Percentiles rank a stretch among this genome's conserved stretches.
Conservation (phyloP, 1,140 invertebrate genomes). For the Proales similis region DNA sequence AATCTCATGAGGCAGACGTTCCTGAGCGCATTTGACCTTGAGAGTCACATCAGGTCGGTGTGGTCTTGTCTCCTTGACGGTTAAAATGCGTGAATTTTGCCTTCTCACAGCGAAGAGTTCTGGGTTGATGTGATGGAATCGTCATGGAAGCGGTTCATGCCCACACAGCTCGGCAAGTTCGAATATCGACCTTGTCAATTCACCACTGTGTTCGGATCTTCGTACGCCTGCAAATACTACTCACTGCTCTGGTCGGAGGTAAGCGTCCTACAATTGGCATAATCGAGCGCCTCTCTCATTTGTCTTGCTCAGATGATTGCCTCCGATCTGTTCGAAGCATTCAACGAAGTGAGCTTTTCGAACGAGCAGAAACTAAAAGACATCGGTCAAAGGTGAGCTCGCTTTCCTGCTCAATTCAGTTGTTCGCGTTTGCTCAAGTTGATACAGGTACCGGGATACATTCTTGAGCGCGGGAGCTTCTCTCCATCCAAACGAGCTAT, state of each 20-base stretch:
- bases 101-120: constrained; percentile 58
- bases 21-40: constrained; percentile 33
- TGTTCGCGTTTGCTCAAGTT: constrained; percentile 39
- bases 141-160: constrained; percentile 69
- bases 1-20: constrained; percentile 30
- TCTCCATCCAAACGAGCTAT: constrained; percentile 70
- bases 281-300: neutral
- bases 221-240: constrained; percentile 53
- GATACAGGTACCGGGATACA: constrained; percentile 68
- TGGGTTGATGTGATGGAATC: constrained; percentile 69
- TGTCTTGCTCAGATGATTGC: constrained; percentile 63
- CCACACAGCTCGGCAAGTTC: constrained; percentile 64
- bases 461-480: constrained; percentile 75
- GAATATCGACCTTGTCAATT: constrained; percentile 73
- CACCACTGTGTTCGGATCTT: constrained; percentile 53
- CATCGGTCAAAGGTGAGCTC: constrained; percentile 48
- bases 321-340: constrained; percentile 76
- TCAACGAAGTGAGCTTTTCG: constrained; percentile 60
- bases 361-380: constrained; percentile 43
- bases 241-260: constrained; percentile 51
- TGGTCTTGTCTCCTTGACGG: too few relatives aligned
- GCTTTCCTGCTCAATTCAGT: neutral
- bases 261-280: neutral
- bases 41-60: constrained; percentile 7
- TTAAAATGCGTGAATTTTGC: neutral